Percentiles rank a stretch among this genome's conserved stretches.
These are phyloP conservation scores for Cancer borealis DNA, from an alignment of 2,888 invertebrate species.

Conservation along the genomic window DNA sequence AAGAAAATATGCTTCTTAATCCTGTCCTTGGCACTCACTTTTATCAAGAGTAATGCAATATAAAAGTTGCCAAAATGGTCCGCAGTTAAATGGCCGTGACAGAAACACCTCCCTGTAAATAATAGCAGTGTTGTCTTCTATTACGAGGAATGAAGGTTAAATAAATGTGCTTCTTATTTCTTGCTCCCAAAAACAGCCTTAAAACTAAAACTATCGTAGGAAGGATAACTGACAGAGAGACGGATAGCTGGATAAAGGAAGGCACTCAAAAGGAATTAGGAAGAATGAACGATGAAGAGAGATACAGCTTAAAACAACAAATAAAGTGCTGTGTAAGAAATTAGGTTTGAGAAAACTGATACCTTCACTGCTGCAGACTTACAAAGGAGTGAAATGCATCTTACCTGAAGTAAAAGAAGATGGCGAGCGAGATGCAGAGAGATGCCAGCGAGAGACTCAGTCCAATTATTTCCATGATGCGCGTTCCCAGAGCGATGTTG, in stretches of 20 bases:
- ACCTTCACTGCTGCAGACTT: not conserved
- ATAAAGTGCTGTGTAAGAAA: not conserved
- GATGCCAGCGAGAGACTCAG: constrained; percentile 89
- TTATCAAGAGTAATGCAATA: not conserved
- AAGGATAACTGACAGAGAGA: too few species aligned
- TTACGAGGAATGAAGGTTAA: not conserved
- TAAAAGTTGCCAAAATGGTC: not conserved
- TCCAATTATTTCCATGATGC: constrained; percentile 89
- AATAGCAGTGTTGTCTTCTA: not conserved
- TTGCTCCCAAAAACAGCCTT: not conserved
- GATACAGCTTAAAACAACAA: not conserved
- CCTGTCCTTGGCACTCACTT: not conserved
- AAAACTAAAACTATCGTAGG: not conserved
- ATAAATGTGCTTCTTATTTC: not conserved
- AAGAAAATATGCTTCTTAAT: not conserved
- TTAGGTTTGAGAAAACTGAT: not conserved
- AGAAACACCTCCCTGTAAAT: not conserved
- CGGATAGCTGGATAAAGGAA: not conserved
- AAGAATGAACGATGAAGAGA: not conserved
- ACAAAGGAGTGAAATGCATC: constrained; percentile 54
- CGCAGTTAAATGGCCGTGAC: not conserved
- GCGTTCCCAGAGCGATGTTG: constrained; percentile 80
- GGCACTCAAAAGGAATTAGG: not conserved
- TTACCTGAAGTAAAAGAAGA: constrained; percentile 91
- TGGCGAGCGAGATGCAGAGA: constrained; percentile 87